Evolutionary conservation across 2,888 invertebrate genomes (phyloP), one percentile per base, ranked within the genome.

Genomic region (Tenthredo distinguenda): DNA sequence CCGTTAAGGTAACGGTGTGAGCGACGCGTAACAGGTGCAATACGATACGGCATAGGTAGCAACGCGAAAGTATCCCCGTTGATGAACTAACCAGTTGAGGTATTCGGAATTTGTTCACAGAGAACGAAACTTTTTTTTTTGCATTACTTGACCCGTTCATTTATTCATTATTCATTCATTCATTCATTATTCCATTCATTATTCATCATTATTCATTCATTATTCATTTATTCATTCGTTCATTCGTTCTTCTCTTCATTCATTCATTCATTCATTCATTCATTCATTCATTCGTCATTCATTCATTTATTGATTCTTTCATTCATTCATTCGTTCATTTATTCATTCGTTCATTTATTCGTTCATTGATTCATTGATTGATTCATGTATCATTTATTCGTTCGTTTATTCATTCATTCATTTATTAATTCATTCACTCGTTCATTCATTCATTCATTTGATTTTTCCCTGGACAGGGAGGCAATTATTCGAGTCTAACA

Each of bases 1-100:
- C 62, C 62, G 62, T 62, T 18, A 62, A 62, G 62, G 26, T 26
- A 62, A 62, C 26, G 62, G 26, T 62, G 62, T 26, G 62, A 62
- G 21, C 62, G 10, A 62, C 62, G 62, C 62, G 62, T 62, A 62
- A 62, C 62, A 62, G 62, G 62, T 62, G 62, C 62, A 62, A 62
- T 7, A 26, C 26, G 62, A 26, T 62, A 62, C 55, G 18, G 55
- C n/a, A n/a, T n/a, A 7, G 18, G 6, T 50, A 50, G 47, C 15
- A 50, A n/a, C 5, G 55, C 2, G 55, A n/a, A 55, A 55, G 55
- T 55, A 55, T 55, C 55, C 55, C 55, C 1, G n/a, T 55, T 55
- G 55, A n/a, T 7, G 55, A 55, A 55, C 55, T 7, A n/a, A 55
- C 55, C 2, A n/a, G n/a, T 55, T n/a, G 0, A 55, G n/a, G n/a